Percentiles rank a stretch among this genome's conserved stretches.
These are phyloP conservation scores for Coryphaenoides rupestris DNA, from an alignment of 2,113 vertebrate species.

Conservation along the genomic window DNA sequence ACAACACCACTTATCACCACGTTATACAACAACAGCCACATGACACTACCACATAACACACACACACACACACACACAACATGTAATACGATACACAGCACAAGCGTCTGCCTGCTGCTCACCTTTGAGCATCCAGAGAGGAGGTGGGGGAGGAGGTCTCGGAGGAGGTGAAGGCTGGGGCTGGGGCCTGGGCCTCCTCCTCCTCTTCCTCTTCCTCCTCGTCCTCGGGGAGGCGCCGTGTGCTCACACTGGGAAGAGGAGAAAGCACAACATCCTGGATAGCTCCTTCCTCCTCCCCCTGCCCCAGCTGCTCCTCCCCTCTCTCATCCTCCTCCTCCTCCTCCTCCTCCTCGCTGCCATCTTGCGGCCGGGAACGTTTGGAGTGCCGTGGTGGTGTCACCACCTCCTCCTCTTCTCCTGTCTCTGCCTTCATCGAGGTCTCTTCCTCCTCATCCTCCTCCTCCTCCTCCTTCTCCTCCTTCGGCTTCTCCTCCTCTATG, in stretches of 20 bases:
- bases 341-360: constrained; percentile 22
- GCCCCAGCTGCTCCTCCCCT: constrained; percentile 30
- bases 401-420: constrained; percentile 8
- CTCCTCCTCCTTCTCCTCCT: constrained; percentile 16
- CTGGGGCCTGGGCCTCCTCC: constrained; percentile 14
- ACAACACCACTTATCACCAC: too few relatives aligned
- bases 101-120: constrained; percentile 19
- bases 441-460: constrained; percentile 14
- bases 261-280: constrained; percentile 31
- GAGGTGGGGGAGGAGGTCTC: constrained; percentile 31
- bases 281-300: constrained; percentile 6
- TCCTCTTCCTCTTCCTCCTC: constrained; percentile 33
- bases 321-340: constrained; percentile 24
- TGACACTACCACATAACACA: too few relatives aligned
- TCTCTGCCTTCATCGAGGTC: constrained; percentile 21
- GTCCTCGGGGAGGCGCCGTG: constrained; percentile 17
- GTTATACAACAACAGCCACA: too few relatives aligned
- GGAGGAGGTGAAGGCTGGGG: too few relatives aligned
- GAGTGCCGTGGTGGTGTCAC: constrained; percentile 10
- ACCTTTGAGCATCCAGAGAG: constrained; percentile 47
- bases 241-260: constrained; percentile 19
- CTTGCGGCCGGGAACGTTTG: constrained; percentile 12
- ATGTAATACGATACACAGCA: too few relatives aligned
- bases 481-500: constrained; percentile 17
- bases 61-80: too few relatives aligned